Percentiles rank a stretch among this genome's conserved stretches.
Evolutionary conservation across 2,113 vertebrate genomes (phyloP).

Genomic region (Microcebus ravelobensis): DNA sequence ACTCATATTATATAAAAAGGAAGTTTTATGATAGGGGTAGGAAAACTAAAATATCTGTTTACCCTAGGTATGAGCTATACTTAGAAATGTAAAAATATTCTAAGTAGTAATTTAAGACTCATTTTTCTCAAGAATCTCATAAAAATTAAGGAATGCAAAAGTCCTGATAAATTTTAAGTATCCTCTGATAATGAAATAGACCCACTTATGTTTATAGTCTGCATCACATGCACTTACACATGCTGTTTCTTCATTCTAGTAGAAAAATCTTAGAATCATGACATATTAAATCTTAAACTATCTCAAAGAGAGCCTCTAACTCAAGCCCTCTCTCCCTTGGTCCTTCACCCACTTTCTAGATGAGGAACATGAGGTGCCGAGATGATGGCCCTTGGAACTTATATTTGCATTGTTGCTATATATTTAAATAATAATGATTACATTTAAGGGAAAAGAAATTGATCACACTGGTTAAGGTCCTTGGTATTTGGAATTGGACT

Average conservation of each 20-base stretch:
- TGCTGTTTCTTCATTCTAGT: not conserved
- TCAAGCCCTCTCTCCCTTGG: not conserved
- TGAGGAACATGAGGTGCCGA: not conserved
- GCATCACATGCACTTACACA: not conserved
- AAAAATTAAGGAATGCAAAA: slow-evolving; percentile 53
- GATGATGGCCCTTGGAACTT: not conserved
- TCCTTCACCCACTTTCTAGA: not conserved
- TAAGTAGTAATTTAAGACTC: slow-evolving; percentile 5
- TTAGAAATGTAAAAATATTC: slow-evolving; percentile 59
- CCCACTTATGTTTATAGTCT: not conserved
- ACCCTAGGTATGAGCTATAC: slow-evolving; percentile 41
- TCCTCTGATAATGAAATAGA: not conserved
- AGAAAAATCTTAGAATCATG: not conserved
- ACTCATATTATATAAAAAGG: slow-evolving; percentile 56
- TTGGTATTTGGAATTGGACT: not conserved
- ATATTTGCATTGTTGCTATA: not conserved
- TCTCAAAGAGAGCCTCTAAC: not conserved
- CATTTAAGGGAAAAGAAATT: not conserved
- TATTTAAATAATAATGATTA: slow-evolving; percentile 27
- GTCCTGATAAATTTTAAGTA: not conserved
- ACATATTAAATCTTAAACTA: not conserved
- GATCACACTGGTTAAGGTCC: not conserved
- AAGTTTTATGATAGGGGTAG: slow-evolving; percentile 58
- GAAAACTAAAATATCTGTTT: slow-evolving; percentile 64
- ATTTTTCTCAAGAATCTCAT: slow-evolving; percentile 59